Evolutionary conservation across 2,888 invertebrate species (phyloP).

Genomic region (Meteorus cinctellus): DNA sequence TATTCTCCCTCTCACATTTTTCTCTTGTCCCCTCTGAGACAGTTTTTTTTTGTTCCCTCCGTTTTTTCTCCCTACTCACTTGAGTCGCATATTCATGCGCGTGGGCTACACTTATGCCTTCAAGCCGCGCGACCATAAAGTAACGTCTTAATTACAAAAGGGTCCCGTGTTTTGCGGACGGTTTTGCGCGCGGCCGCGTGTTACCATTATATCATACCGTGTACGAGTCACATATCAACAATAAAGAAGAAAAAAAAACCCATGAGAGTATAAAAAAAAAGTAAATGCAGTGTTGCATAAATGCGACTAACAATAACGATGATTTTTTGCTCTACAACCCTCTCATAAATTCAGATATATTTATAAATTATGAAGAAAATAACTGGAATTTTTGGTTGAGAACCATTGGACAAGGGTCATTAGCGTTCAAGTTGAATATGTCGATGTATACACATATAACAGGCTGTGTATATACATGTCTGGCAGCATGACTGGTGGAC

Average conservation of each 20-base stretch:
- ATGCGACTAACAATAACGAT: not conserved
- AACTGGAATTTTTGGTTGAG: constrained; percentile 30
- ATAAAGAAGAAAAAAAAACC: not conserved
- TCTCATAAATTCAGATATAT: constrained; percentile 4
- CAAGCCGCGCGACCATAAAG: constrained; percentile 59
- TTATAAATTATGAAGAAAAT: constrained; percentile 10
- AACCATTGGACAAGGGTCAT: constrained; percentile 48
- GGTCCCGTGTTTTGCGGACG: constrained; percentile 37
- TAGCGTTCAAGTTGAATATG: constrained; percentile 43
- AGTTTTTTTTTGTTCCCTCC: constrained; percentile 38
- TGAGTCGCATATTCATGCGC: constrained; percentile 38
- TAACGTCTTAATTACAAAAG: constrained; percentile 70
- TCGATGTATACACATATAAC: not conserved
- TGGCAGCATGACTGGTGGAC: constrained; percentile 22
- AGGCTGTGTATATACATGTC: constrained; percentile 44
- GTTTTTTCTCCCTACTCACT: constrained; percentile 27
- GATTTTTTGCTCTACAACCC: not conserved
- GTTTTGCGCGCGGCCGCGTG: not conserved
- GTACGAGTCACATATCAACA: not conserved
- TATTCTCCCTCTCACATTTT: constrained; percentile 17
- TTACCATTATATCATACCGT: not conserved
- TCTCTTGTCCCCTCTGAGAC: constrained; percentile 40
- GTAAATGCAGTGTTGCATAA: not conserved
- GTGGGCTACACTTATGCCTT: constrained; percentile 43
- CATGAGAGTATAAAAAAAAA: not conserved